phyloP scores from a whole-genome alignment of 1,140 invertebrate genomes.

The Drosophila gunungcola region DNA sequence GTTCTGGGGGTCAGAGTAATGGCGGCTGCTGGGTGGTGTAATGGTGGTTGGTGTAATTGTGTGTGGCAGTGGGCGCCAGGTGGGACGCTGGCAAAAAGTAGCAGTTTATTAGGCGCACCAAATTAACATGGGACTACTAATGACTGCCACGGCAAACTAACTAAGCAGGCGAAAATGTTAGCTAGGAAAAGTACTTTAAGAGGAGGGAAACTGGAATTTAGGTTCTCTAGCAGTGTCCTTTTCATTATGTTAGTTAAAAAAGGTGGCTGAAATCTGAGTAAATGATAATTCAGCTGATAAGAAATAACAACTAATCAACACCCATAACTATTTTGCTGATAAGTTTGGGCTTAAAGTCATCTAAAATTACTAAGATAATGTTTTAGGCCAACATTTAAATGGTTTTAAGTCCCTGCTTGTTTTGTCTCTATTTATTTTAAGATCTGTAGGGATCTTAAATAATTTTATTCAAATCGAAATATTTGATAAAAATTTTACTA shows the following conservation, averaged over 20 bases:
- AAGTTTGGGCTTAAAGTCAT: no score
- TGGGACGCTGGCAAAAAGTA: constrained; percentile 58
- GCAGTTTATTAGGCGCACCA: constrained; percentile 83
- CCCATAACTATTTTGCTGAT: not conserved
- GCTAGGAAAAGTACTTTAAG: no score
- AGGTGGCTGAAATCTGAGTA: not conserved
- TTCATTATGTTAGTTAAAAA: constrained; percentile 5
- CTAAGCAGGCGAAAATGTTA: constrained; percentile 4
- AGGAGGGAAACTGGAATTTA: not conserved
- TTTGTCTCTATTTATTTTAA: no score
- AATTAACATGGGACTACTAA: constrained; percentile 79
- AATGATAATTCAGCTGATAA: not conserved
- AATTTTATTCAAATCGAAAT: no score
- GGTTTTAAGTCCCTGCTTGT: no score
- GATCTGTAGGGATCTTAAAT: no score
- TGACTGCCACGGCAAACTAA: constrained; percentile 52
- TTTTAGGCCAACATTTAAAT: no score
- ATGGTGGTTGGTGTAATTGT: constrained; percentile 1
- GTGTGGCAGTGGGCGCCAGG: constrained; percentile 25
- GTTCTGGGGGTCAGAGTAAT: not conserved
- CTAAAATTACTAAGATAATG: no score
- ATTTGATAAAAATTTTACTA: no score
- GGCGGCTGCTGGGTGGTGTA: not conserved
- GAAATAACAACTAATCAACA: not conserved
- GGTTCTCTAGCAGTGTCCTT: not conserved